Base-by-base conservation (phyloP, 2,113 vertebrate genomes). In the Telmatochromis brachygnathus region DNA sequence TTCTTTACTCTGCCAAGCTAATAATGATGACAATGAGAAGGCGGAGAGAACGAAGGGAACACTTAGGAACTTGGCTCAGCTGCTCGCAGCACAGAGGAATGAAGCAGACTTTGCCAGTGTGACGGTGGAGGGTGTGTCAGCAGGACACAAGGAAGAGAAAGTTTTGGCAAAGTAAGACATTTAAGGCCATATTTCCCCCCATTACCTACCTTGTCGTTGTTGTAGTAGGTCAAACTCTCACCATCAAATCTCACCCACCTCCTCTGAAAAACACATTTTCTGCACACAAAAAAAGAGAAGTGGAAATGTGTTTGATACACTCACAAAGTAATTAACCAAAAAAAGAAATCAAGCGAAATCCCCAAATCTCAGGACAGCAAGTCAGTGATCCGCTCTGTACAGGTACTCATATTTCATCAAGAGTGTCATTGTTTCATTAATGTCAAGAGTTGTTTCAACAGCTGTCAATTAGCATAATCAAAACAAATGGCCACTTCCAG, bases 241-340 rank as follows among this genome's bases (percentile, higher is more conserved):
- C 98, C 98, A 65, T 99, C 97, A 54, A 98, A 97, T 89, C 97
- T 97, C 85, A 99, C 97, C 98, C 98, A 99, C 87, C 98, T 96
- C 94, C 97, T 97, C 93, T 99, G 99, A 95, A 98, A 99, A 88
- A 99, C 96, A 17, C 96, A 85, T 14, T 98, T 99, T 86, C 99
- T 99, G 91, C 39, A 92, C 88, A 51, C 21, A 60, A 75, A 56
- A 58, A 51, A 26, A 60, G 62, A 70, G 55, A 84, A 15, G 11
- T 1, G 14, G 17, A 33, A 37, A 79, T 42, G 4, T n/a, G 47
- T 55, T 35, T 37, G 4, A 37, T 10, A 35, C 7, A 33, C 55
- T 54, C n/a, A 10, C 23, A 70, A 56, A 80, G 4, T 79, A 6
- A 58, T 54, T 19, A 12, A n/a, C 17, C 47, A 73, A 39, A 21